phyloP scores from a whole-genome alignment of 2,888 invertebrate genomes.

The Heliconius sara region DNA sequence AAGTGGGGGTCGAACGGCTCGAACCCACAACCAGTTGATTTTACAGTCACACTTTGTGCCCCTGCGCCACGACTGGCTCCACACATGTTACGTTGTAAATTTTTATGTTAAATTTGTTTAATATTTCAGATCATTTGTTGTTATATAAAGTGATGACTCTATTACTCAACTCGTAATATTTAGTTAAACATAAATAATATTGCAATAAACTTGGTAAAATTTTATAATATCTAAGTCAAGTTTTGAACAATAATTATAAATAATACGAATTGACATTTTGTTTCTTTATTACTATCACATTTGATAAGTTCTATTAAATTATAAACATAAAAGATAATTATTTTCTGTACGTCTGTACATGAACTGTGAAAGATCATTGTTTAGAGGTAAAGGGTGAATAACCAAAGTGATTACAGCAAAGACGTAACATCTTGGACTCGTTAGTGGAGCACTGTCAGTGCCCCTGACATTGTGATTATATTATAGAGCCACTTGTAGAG shows the following conservation, averaged over 20 bases:
- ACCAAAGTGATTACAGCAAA: constrained; percentile 18
- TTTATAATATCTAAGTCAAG: neutral
- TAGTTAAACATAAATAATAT: no score
- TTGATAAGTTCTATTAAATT: neutral
- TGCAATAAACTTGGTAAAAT: no score
- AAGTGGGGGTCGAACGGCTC: no score
- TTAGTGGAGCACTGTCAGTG: constrained; percentile 16
- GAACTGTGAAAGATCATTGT: constrained; percentile 25
- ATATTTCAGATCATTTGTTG: no score
- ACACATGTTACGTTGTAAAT: no score
- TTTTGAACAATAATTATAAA: neutral
- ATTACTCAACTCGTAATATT: no score
- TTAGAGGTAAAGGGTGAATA: constrained; percentile 32
- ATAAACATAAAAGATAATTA: neutral
- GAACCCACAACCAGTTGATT: no score
- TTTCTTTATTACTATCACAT: neutral
- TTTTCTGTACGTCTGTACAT: neutral
- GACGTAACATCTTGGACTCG: constrained; percentile 23
- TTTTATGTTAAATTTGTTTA: no score
- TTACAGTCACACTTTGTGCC: no score
- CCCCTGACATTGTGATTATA: constrained; percentile 33
- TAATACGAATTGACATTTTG: neutral
- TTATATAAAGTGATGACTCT: no score
- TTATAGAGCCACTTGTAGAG: constrained; percentile 17
- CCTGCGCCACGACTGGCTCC: no score